These are phyloP conservation scores for Scortum barcoo DNA, from an alignment of 2,113 vertebrate species.

Conservation along the genomic window DNA sequence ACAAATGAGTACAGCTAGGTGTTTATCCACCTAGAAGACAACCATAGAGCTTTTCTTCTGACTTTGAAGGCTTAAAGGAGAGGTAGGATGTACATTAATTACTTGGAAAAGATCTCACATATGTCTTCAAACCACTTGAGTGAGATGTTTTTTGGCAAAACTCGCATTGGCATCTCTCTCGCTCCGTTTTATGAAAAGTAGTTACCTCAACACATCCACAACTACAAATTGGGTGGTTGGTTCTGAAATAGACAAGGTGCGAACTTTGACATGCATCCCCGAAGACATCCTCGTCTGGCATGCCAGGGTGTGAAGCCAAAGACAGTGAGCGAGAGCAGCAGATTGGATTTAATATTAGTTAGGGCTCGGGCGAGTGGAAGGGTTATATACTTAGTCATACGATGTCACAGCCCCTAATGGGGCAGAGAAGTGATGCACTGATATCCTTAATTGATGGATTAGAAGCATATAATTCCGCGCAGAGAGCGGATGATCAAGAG, in stretches of 20 bases:
- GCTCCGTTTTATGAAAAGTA: neutral
- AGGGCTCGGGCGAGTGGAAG: constrained; percentile 47
- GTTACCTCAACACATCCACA: constrained; percentile 2
- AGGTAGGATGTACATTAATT: constrained; percentile 24
- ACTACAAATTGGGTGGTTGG: neutral
- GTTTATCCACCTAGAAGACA: constrained; percentile 34
- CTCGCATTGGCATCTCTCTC: neutral
- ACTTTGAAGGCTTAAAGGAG: constrained; percentile 10
- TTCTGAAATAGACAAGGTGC: constrained; percentile 6
- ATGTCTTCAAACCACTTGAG: constrained; percentile 8
- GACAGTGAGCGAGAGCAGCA: constrained; percentile 30
- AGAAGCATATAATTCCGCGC: constrained; percentile 76
- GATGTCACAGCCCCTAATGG: constrained; percentile 79
- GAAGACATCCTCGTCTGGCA: constrained; percentile 11
- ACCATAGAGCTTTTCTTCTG: neutral
- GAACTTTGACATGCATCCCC: constrained; percentile 24
- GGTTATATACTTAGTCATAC: constrained; percentile 74
- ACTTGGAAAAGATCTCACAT: constrained; percentile 16
- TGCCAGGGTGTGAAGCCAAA: constrained; percentile 22
- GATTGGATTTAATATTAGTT: constrained; percentile 71
- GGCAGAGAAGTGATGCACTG: constrained; percentile 76
- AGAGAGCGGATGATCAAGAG: constrained; percentile 76
- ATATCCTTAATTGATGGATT: constrained; percentile 85
- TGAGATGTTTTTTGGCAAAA: constrained; percentile 13
- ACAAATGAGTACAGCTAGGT: neutral